Evolutionary conservation across 2,797 vertebrate genomes (phyloP).

Genomic region (Meda fulgida): DNA sequence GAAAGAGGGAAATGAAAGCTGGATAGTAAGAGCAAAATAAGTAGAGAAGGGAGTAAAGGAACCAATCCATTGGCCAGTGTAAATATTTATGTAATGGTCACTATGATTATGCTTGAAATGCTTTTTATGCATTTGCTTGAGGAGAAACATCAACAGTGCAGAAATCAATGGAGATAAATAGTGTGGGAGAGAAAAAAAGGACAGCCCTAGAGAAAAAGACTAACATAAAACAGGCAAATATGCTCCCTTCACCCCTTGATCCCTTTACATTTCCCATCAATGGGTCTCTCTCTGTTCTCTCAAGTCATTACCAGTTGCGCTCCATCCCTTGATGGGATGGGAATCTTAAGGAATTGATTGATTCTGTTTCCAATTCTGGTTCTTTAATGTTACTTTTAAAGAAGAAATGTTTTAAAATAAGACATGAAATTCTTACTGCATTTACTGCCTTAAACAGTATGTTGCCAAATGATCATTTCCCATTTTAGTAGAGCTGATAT

Average conservation of each 20-base stretch:
- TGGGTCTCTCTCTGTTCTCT: neutral
- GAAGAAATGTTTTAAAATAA: neutral
- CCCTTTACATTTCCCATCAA: neutral
- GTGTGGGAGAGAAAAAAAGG: conserved; percentile 1
- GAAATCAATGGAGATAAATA: conserved; percentile 15
- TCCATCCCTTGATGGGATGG: neutral
- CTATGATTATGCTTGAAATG: conserved; percentile 19
- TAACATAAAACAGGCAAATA: conserved; percentile 32
- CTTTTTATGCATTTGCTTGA: conserved; percentile 27
- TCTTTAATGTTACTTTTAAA: neutral
- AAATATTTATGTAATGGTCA: conserved; percentile 34
- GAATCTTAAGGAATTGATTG: neutral
- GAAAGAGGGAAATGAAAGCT: neutral
- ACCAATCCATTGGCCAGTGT: neutral
- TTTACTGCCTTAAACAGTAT: neutral
- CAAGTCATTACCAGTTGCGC: neutral
- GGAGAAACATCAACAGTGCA: conserved; percentile 24
- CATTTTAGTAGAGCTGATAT: neutral
- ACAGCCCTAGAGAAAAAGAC: conserved; percentile 3
- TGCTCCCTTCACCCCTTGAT: neutral
- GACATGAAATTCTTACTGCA: neutral
- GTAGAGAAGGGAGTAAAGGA: neutral
- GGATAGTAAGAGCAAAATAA: neutral
- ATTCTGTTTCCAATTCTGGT: neutral
- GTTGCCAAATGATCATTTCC: neutral